Conservation (phyloP, 23 tunicate species). For the Aplidium turbinatum region DNA sequence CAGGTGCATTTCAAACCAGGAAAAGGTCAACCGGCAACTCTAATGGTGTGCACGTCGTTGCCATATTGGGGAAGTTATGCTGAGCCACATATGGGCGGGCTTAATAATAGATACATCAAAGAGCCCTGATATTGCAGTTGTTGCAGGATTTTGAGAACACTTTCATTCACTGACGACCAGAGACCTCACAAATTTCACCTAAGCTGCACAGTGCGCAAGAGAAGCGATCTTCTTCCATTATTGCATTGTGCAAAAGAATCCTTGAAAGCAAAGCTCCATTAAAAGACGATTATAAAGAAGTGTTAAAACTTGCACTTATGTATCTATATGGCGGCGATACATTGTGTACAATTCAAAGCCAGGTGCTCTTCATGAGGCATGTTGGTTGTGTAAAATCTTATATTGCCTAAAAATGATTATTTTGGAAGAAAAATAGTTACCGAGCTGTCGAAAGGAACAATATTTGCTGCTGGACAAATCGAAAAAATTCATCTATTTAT, state of each 20-base stretch:
- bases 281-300: constrained; percentile 1
- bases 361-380: constrained; percentile 5
- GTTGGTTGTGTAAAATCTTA: background rate
- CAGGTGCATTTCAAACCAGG: background rate
- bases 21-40: background rate
- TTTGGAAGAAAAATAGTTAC: background rate
- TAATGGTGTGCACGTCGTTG: constrained; percentile 21
- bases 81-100: background rate
- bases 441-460: background rate
- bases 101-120: constrained; percentile 10
- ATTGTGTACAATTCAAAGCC: background rate
- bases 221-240: no score
- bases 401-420: background rate
- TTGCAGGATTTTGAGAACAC: constrained; percentile 2
- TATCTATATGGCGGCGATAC: constrained; percentile 3
- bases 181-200: no score
- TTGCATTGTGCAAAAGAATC: no score
- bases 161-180: no score
- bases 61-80: constrained; percentile 20
- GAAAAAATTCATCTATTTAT: constrained; percentile 2
- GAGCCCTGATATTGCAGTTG: background rate
- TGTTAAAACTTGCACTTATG: constrained; percentile 1
- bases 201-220: no score
- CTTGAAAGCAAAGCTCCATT: no score
- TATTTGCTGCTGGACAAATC: background rate